These are phyloP conservation scores for Amazona guildingii DNA, from an alignment of 2,113 vertebrate species.

Conservation along the genomic window DNA sequence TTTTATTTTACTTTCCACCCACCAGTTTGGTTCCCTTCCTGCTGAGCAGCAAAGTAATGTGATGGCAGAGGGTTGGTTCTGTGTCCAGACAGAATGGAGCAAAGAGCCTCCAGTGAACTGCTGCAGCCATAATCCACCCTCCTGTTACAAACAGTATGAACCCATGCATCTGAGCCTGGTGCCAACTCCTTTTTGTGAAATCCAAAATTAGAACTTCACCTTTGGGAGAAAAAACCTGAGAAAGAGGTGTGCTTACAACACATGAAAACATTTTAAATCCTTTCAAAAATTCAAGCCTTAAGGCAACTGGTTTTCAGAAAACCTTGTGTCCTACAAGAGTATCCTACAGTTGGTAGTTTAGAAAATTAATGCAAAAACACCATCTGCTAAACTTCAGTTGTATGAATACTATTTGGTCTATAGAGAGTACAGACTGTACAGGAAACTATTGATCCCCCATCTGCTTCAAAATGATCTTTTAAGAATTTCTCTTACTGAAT, in stretches of 20 bases:
- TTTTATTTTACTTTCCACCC: not conserved
- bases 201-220: not conserved
- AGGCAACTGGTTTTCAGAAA: constrained; percentile 75
- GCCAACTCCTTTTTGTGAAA: not conserved
- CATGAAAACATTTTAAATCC: constrained; percentile 57
- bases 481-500: constrained; percentile 50
- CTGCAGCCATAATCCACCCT: not conserved
- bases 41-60: not conserved
- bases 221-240: constrained; percentile 41
- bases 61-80: not conserved
- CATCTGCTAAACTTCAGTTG: constrained; percentile 78
- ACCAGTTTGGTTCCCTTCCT: not conserved
- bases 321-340: constrained; percentile 35
- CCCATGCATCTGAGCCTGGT: not conserved
- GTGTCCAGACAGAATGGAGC: not conserved
- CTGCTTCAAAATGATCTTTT: constrained; percentile 56
- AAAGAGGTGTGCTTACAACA: constrained; percentile 51
- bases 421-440: constrained; percentile 60
- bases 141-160: not conserved
- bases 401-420: constrained; percentile 65
- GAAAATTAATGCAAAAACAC: constrained; percentile 80
- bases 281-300: constrained; percentile 66
- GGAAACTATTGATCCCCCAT: constrained; percentile 62
- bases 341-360: constrained; percentile 75
- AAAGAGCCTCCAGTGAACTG: not conserved